These are phyloP conservation scores for Otocyon megalotis DNA, from an alignment of 2,113 vertebrate genomes.

Conservation along the genomic window DNA sequence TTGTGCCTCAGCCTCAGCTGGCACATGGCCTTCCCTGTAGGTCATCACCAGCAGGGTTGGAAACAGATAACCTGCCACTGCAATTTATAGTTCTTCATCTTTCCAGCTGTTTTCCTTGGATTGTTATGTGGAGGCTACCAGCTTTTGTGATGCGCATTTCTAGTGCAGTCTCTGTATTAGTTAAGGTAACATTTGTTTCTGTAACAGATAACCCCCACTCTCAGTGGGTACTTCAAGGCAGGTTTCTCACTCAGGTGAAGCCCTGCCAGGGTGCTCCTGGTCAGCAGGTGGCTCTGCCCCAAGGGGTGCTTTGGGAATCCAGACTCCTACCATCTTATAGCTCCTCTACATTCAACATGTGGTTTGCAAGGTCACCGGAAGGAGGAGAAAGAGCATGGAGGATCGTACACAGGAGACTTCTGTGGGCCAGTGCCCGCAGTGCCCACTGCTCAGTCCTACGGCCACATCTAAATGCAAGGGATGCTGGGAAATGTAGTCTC, in stretches of 20 bases:
- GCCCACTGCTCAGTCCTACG: not conserved
- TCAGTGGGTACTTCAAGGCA: not conserved
- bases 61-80: not conserved
- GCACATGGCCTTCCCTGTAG: not conserved
- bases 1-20: not conserved
- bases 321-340: not conserved
- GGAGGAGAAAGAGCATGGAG: not conserved
- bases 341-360: not conserved
- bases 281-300: not conserved
- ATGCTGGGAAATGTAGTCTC: slow-evolving; percentile 48
- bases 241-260: not conserved
- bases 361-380: not conserved
- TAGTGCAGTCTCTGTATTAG: not conserved
- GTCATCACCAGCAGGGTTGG: not conserved
- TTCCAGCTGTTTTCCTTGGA: not conserved
- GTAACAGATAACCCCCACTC: not conserved
- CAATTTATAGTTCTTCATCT: not conserved
- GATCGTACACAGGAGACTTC: not conserved
- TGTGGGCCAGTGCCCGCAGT: too few species aligned
- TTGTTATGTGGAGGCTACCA: not conserved
- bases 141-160: not conserved
- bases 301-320: not conserved
- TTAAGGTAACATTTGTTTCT: not conserved
- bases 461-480: not conserved
- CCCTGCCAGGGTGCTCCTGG: not conserved